These are phyloP conservation scores for Rostratula benghalensis DNA, from an alignment of 2,113 vertebrate species.

Conservation along the genomic window DNA sequence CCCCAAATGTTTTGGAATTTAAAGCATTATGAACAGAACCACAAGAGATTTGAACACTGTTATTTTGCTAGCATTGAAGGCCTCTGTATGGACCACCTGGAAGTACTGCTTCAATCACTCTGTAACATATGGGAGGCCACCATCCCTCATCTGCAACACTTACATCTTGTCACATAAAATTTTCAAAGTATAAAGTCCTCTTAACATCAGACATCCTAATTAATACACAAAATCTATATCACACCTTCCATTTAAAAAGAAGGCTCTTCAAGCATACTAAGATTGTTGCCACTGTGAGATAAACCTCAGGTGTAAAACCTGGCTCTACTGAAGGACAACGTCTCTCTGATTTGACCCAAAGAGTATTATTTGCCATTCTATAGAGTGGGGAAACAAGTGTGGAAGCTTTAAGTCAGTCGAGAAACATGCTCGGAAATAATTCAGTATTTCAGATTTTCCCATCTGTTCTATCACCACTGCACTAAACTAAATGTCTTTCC, in stretches of 20 bases:
- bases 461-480: not conserved
- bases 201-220: not conserved
- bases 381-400: not conserved
- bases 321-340: not conserved
- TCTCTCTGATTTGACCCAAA: not conserved
- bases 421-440: not conserved
- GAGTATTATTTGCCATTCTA: not conserved
- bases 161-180: not conserved
- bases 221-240: not conserved
- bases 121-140: not conserved
- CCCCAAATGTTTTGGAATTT: not conserved
- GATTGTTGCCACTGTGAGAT: not conserved
- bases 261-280: not conserved
- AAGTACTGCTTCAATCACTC: not conserved
- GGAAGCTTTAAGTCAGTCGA: not conserved
- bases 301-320: not conserved
- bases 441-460: not conserved
- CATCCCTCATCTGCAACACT: not conserved
- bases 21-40: not conserved
- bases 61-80: not conserved
- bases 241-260: not conserved
- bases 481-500: conserved; percentile 11
- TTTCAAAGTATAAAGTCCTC: not conserved
- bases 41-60: not conserved
- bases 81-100: not conserved